Conservation (phyloP, 2,888 invertebrate genomes). For the Thymelicus lineola region DNA sequence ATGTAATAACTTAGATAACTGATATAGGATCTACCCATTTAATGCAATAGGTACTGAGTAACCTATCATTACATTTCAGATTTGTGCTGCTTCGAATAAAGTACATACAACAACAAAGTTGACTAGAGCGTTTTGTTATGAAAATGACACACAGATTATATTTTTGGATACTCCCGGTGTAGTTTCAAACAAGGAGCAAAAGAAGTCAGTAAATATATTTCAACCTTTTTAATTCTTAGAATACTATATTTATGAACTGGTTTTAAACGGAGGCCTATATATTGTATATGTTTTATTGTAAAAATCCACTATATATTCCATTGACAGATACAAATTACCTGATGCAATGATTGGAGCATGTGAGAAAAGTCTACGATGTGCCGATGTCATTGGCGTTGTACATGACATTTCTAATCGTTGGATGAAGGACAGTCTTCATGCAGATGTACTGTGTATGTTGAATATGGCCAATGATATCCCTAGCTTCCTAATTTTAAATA, state of each 20-base stretch:
- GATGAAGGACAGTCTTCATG: conserved; percentile 88
- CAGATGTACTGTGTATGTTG: conserved; percentile 89
- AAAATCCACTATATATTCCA: conserved; percentile 2
- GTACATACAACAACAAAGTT: conserved; percentile 95
- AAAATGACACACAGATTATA: conserved; percentile 93
- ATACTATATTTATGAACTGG: too few species aligned
- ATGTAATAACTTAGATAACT: too few species aligned
- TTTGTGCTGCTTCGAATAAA: conserved; percentile 95
- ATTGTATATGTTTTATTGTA: too few species aligned
- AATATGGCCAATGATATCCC: conserved; percentile 85
- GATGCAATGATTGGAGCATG: conserved; percentile 79
- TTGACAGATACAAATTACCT: conserved; percentile 70
- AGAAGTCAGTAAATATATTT: conserved; percentile 80
- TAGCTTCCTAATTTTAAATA: conserved; percentile 94
- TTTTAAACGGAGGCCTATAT: too few species aligned
- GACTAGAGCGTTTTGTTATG: conserved; percentile 89
- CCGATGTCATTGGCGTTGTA: conserved; percentile 93
- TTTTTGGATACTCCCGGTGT: conserved; percentile 98
- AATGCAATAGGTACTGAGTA: too few species aligned
- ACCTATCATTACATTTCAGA: conserved; percentile 77
- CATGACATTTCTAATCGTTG: conserved; percentile 92
- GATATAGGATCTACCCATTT: too few species aligned
- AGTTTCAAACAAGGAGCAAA: conserved; percentile 88
- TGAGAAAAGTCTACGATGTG: conserved; percentile 86
- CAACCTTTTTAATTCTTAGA: background rate